Evolutionary conservation across 2,113 vertebrate genomes (phyloP).

Genomic region (Mesitornis unicolor): DNA sequence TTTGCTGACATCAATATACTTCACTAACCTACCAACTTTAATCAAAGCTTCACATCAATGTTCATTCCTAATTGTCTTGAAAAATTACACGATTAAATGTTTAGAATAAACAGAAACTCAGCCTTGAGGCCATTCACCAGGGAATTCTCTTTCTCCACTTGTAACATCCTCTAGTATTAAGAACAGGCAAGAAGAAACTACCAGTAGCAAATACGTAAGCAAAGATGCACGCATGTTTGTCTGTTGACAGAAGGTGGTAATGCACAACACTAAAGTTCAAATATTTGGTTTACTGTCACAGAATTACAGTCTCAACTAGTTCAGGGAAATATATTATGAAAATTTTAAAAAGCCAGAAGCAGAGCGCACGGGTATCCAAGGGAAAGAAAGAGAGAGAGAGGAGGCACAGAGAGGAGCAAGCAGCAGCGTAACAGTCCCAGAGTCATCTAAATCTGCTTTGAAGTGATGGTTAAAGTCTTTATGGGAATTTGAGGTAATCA

Average conservation of each 20-base stretch:
- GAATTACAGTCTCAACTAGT: not conserved
- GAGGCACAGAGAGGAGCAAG: not conserved
- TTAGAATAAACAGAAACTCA: not conserved
- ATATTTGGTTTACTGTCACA: not conserved
- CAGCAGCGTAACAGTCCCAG: not conserved
- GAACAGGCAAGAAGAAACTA: not conserved
- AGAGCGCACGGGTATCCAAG: rapidly evolving
- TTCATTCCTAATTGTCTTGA: not conserved
- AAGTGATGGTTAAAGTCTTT: not conserved
- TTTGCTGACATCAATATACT: not conserved
- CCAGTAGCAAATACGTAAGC: not conserved
- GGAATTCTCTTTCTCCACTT: not conserved
- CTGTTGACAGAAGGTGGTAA: not conserved
- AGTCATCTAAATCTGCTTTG: not conserved
- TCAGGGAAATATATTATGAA: not conserved
- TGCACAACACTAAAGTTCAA: not conserved
- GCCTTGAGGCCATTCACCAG: not conserved
- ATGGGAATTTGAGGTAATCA: not conserved
- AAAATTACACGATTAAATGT: not conserved
- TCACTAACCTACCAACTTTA: not conserved
- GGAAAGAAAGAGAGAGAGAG: too few relatives aligned
- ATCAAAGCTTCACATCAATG: not conserved
- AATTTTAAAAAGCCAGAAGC: not conserved
- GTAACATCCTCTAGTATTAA: not conserved
- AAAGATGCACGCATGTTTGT: rapidly evolving